Conservation (phyloP, 2,797 vertebrate genomes). For the Tamandua tetradactyla region DNA sequence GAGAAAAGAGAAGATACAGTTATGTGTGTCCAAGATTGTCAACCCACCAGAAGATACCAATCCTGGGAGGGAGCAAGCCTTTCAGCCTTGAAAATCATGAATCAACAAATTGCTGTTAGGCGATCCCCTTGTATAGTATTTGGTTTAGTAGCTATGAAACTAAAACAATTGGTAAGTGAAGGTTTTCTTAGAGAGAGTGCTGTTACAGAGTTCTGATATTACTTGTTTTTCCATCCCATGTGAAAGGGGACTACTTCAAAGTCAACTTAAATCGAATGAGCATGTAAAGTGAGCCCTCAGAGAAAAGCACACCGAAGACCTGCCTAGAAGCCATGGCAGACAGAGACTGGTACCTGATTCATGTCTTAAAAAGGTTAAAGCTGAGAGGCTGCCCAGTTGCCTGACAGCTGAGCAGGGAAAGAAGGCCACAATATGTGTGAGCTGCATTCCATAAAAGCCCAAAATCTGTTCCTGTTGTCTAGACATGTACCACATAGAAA, state of each 20-base stretch:
- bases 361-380: neutral
- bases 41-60: too few species aligned
- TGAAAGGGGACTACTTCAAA: neutral
- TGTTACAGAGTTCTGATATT: neutral
- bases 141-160: too few species aligned
- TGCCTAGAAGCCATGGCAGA: neutral
- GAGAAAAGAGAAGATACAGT: too few species aligned
- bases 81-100: too few species aligned
- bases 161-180: neutral
- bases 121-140: too few species aligned
- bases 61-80: too few species aligned
- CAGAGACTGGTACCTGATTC: neutral
- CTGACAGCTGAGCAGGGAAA: neutral
- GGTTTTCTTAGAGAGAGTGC: neutral
- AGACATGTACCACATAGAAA: neutral
- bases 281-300: neutral
- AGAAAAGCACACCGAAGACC: neutral
- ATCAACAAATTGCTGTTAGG: too few species aligned
- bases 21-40: too few species aligned
- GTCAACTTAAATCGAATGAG: neutral
- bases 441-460: neutral
- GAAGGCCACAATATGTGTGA: too few species aligned
- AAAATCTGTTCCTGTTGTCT: neutral
- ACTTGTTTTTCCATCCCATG: neutral
- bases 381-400: neutral